Conservation (phyloP, 2,888 invertebrate species). For the Thecophora atra region DNA sequence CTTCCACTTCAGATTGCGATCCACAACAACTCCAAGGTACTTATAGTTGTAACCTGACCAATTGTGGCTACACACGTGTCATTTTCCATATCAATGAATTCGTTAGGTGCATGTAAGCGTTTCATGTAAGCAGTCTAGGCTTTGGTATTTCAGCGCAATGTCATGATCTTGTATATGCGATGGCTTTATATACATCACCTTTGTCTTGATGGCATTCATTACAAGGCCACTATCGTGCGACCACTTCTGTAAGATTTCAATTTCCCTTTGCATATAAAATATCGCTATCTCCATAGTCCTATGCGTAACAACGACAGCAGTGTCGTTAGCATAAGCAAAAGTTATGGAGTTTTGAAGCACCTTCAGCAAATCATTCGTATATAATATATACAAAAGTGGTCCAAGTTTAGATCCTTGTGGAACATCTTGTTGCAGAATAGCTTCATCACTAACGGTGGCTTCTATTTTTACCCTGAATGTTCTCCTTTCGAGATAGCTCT, state of each 20-base stretch:
- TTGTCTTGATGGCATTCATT: too few species aligned
- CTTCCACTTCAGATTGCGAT: neutral
- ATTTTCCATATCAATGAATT: too few species aligned
- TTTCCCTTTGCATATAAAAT: too few species aligned
- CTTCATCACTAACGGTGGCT: neutral
- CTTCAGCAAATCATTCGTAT: slow-evolving; percentile 25
- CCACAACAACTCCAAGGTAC: slow-evolving; percentile 17
- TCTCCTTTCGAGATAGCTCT: slow-evolving; percentile 17
- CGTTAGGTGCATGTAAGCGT: too few species aligned
- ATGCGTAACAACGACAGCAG: slow-evolving; percentile 27
- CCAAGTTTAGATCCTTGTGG: slow-evolving; percentile 28
- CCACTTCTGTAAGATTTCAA: too few species aligned
- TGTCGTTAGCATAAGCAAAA: slow-evolving; percentile 28
- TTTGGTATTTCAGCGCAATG: too few species aligned
- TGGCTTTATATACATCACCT: too few species aligned
- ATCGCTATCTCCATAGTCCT: too few species aligned
- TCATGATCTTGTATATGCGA: too few species aligned
- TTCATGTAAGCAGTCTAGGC: too few species aligned
- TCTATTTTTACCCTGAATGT: slow-evolving; percentile 5
- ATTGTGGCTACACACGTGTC: too few species aligned
- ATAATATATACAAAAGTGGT: slow-evolving; percentile 23
- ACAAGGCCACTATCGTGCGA: too few species aligned
- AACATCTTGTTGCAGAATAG: neutral
- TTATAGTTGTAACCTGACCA: neutral
- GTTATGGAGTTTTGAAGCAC: neutral